A percentile compares a stretch with the other conserved stretches of the same genome.
Conservation (phyloP, 2,797 vertebrate species). For the Urophycis tenuis region DNA sequence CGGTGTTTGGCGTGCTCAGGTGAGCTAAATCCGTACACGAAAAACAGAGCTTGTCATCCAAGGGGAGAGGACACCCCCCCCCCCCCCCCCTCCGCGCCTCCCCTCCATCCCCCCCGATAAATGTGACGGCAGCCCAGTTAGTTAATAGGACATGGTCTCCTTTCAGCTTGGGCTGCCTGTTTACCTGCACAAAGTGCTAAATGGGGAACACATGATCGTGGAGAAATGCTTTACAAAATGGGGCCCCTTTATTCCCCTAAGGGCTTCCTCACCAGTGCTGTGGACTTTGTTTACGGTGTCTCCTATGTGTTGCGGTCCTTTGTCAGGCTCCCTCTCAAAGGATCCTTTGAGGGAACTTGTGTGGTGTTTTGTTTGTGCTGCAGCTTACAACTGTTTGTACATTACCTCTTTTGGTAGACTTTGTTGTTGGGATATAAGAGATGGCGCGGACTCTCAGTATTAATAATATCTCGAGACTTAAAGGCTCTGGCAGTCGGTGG, state of each 20-base stretch:
- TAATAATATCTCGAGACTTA: constrained; percentile 52
- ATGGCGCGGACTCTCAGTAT: constrained; percentile 42
- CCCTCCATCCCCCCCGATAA: neutral
- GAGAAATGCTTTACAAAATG: constrained; percentile 30
- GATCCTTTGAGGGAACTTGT: neutral
- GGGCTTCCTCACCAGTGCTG: neutral
- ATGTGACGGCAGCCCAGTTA: constrained; percentile 18
- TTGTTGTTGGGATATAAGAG: constrained; percentile 16
- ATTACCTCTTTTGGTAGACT: neutral
- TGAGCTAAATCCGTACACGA: constrained; percentile 26
- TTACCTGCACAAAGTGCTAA: neutral
- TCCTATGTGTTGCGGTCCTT: neutral
- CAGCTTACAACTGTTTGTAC: neutral
- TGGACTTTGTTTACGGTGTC: neutral
- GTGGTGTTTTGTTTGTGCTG: neutral
- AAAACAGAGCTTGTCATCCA: constrained; percentile 38
- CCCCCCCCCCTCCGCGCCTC: neutral
- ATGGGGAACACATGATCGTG: neutral
- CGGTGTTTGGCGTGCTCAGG: constrained; percentile 33
- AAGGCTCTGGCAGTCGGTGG: constrained; percentile 45
- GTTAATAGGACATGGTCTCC: constrained; percentile 23
- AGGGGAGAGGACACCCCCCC: constrained; percentile 19
- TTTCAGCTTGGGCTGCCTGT: neutral
- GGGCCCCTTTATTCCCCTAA: neutral
- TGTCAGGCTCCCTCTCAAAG: neutral